Evolutionary conservation across 2,797 vertebrate species (phyloP).

Genomic region (Spheniscus humboldti): DNA sequence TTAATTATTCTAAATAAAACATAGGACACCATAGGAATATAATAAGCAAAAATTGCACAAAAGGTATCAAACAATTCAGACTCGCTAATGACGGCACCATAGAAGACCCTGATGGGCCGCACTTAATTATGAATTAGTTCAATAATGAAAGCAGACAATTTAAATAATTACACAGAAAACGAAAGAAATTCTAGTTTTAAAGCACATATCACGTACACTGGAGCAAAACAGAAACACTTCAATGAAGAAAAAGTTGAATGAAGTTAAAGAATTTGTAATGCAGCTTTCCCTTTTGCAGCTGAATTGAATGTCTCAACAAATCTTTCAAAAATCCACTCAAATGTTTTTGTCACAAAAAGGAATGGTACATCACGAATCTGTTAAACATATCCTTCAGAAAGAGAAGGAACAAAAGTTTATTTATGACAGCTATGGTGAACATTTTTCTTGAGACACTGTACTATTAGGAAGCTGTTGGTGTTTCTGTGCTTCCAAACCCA

Average conservation of each 20-base stretch:
- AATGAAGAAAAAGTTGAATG: constrained; percentile 2
- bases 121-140: not conserved
- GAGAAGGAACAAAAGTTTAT: not conserved
- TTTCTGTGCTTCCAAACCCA: not conserved
- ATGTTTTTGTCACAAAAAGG: not conserved
- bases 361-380: not conserved
- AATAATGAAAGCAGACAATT: constrained; percentile 8
- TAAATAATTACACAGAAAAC: not conserved
- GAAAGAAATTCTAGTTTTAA: constrained; percentile 1
- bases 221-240: not conserved
- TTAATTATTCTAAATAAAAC: not conserved
- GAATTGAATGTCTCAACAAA: not conserved
- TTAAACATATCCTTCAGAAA: not conserved
- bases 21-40: not conserved
- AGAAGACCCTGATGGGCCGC: not conserved
- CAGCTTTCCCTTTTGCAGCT: not conserved
- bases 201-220: not conserved
- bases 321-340: not conserved
- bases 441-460: not conserved
- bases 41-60: not conserved
- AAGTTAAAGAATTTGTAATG: not conserved
- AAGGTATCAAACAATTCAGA: not conserved
- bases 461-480: not conserved
- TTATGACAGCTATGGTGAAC: not conserved
- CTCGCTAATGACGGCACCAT: not conserved